phyloP scores from a whole-genome alignment of 2,888 invertebrate species.

The Rotaria macrura region DNA sequence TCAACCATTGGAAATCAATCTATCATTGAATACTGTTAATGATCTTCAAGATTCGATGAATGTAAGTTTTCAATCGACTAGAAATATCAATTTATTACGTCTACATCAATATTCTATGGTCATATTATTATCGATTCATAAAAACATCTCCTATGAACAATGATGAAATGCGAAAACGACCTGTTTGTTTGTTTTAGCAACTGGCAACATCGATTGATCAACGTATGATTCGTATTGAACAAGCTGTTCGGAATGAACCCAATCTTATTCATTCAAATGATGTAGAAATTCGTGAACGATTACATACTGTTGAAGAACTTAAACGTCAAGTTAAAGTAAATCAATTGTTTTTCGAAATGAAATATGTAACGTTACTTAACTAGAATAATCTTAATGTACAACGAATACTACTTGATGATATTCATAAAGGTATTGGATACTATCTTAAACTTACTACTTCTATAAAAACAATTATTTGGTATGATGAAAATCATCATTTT shows the following conservation, averaged over 20 bases:
- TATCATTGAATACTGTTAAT: background rate
- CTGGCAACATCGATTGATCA: background rate
- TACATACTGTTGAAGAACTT: background rate
- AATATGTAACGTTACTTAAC: background rate
- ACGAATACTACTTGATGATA: background rate
- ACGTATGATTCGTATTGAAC: background rate
- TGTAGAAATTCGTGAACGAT: background rate
- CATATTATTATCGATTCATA: no score
- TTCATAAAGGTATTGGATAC: background rate
- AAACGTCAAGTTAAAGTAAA: conserved; percentile 15
- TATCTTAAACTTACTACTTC: background rate
- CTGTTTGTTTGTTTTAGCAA: background rate
- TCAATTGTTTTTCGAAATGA: no score
- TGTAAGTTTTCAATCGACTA: background rate
- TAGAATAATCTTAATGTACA: background rate
- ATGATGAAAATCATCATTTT: background rate
- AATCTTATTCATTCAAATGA: background rate
- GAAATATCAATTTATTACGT: no score
- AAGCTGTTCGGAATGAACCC: background rate
- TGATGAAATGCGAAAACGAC: background rate
- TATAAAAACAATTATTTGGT: background rate
- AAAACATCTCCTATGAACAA: no score
- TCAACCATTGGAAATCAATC: background rate
- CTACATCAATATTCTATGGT: no score
- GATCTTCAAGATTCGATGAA: background rate